These are phyloP conservation scores for Drosophila kohkoa DNA, from an alignment of 1,140 invertebrate species.

Conservation along the genomic window DNA sequence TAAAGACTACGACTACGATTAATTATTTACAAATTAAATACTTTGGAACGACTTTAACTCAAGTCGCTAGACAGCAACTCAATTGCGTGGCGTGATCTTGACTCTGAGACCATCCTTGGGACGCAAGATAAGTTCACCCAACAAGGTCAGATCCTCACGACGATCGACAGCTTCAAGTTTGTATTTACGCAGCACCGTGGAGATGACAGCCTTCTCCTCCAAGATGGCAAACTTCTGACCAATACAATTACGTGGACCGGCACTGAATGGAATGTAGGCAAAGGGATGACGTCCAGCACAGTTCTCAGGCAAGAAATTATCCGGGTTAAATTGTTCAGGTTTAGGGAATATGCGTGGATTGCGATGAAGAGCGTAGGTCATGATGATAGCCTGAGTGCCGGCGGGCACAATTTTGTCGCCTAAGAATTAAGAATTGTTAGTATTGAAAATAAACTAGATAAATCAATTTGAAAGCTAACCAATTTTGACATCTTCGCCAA, in stretches of 20 bases:
- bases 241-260: conserved; percentile 89
- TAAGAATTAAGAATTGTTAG: conserved; percentile 39
- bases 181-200: conserved; percentile 89
- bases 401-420: conserved; percentile 86
- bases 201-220: conserved; percentile 90
- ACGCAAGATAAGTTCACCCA: conserved; percentile 87
- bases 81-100: conserved; percentile 82
- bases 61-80: conserved; percentile 11
- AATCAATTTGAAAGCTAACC: conserved; percentile 82
- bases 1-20: conserved; percentile 27
- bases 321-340: conserved; percentile 91
- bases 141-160: conserved; percentile 86
- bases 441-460: neutral
- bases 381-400: conserved; percentile 86
- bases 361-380: conserved; percentile 88
- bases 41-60: conserved; percentile 59
- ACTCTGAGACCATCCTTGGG: conserved; percentile 86
- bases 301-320: conserved; percentile 90
- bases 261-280: conserved; percentile 91
- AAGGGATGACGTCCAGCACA: conserved; percentile 87
- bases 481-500: conserved; percentile 87
- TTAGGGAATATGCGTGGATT: conserved; percentile 89
- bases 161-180: conserved; percentile 86
- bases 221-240: conserved; percentile 92
- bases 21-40: conserved; percentile 73